Evolutionary conservation across 1,140 invertebrate species (phyloP).

Genomic region (Zaprionus gabonicus): DNA sequence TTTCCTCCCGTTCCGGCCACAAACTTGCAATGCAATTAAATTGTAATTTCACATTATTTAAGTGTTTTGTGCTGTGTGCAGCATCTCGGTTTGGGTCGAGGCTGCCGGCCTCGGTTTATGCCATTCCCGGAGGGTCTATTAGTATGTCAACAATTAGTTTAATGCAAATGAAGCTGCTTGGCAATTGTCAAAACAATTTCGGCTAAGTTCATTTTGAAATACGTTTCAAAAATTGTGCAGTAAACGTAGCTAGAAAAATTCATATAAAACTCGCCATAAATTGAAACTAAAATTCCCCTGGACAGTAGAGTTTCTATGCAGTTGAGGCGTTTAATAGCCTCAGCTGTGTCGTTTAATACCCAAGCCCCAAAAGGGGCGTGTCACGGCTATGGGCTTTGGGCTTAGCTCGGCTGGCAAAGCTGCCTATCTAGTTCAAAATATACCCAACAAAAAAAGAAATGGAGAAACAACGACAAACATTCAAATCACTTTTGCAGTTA

Average conservation of each 20-base stretch:
- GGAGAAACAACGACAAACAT: slow-evolving; percentile 22
- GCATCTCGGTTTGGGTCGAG: slow-evolving; percentile 48
- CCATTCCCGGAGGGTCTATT: slow-evolving; percentile 30
- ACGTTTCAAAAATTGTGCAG: neutral
- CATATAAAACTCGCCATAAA: neutral
- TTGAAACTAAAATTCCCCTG: neutral
- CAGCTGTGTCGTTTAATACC: neutral
- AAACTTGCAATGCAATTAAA: slow-evolving; percentile 76
- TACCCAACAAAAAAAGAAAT: neutral
- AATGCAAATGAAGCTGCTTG: slow-evolving; percentile 30
- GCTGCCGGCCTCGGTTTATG: slow-evolving; percentile 6
- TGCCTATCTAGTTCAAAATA: neutral
- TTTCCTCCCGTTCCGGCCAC: slow-evolving; percentile 28
- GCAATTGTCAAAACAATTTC: slow-evolving; percentile 31
- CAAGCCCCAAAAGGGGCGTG: neutral
- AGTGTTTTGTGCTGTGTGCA: slow-evolving; percentile 59
- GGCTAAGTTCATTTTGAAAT: slow-evolving; percentile 16
- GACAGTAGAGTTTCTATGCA: neutral
- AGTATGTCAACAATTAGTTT: slow-evolving; percentile 71
- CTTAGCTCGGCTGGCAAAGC: neutral
- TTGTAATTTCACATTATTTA: slow-evolving; percentile 75
- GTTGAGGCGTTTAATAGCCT: neutral
- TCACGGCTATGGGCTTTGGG: neutral
- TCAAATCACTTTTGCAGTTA: slow-evolving; percentile 39
- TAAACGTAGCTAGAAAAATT: neutral